phyloP scores from a whole-genome alignment of 2,113 vertebrate species.

The Caracal caracal region DNA sequence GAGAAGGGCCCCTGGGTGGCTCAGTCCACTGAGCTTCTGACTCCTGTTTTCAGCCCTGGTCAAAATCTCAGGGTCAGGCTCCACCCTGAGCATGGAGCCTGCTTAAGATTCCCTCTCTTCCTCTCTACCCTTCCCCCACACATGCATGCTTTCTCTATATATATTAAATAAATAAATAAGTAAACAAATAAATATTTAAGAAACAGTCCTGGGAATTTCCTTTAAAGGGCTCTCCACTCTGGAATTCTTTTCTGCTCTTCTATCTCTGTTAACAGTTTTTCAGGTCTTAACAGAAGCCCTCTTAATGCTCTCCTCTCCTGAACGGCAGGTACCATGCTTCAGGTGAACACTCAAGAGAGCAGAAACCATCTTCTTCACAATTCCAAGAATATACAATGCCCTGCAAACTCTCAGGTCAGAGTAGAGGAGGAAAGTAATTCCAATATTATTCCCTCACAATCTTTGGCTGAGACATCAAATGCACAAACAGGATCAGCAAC shows the following conservation, averaged over 20 bases:
- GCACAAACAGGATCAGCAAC: neutral
- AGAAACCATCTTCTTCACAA: conserved; percentile 34
- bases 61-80: no score
- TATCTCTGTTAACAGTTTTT: conserved; percentile 40
- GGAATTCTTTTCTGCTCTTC: conserved; percentile 9
- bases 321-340: neutral
- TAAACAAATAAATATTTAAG: no score
- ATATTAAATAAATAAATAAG: no score
- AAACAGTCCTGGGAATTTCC: conserved; percentile 33
- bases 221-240: conserved; percentile 18
- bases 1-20: neutral
- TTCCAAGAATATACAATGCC: conserved; percentile 5
- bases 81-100: no score
- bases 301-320: conserved; percentile 8
- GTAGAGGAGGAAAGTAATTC: neutral
- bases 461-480: conserved; percentile 19
- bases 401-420: neutral
- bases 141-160: no score
- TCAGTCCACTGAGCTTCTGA: no score
- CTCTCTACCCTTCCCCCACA: no score
- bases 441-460: neutral
- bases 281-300: neutral
- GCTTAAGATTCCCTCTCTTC: no score
- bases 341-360: neutral
- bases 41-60: no score